Evolutionary conservation across 2,888 invertebrate genomes (phyloP), one percentile per base, ranked within the genome.

Genomic region (Drosophila stalkeri): DNA sequence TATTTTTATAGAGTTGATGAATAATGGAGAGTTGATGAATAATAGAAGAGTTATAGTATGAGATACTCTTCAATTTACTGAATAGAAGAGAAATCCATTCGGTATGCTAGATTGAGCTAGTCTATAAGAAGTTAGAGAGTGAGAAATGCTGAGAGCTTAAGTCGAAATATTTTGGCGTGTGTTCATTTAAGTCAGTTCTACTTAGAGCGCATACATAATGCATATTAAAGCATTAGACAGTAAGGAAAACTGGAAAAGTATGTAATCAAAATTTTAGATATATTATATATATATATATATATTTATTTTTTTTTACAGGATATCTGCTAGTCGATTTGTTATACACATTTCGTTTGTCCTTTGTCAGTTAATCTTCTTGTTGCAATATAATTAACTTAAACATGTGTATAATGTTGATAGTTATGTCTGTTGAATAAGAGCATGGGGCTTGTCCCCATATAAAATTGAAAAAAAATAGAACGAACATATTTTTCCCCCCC

Each of bases 361-460:
- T 59, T 64, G 57, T 16, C 43, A 49, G 46, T 46, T 43, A 56
- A 66, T 64, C 52, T 72, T 66, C 68, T 61, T 81, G 82, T 65
- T 78, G 76, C 78, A 77, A 70, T 89, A 86, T 90, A 90, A 86
- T 86, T 86, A 86, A 90, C 86, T 79, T 68, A 81, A 88, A 90
- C 88, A 84, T 81, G 89, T 89, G 71, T 84, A 76, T 89, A 77
- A 83, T 88, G 90, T 88, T 86, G 75, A 82, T 86, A 72, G 80
- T 78, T 88, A 77, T 82, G 89, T 72, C 82, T 71, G 73, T 69
- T 70, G 62, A 46, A 51, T 35, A 43, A 57, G 63, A 64, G 68
- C 69, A 64, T 63, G 80, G 57, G 79, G 64, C 63, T 16, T 66
- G 82, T 60, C 62, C 67, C 62, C 68, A 63, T 82, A 85, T 85